Percentiles rank a stretch among this genome's conserved stretches.
Conservation (phyloP, 2,888 invertebrate genomes). For the Pachydiplax longipennis region DNA sequence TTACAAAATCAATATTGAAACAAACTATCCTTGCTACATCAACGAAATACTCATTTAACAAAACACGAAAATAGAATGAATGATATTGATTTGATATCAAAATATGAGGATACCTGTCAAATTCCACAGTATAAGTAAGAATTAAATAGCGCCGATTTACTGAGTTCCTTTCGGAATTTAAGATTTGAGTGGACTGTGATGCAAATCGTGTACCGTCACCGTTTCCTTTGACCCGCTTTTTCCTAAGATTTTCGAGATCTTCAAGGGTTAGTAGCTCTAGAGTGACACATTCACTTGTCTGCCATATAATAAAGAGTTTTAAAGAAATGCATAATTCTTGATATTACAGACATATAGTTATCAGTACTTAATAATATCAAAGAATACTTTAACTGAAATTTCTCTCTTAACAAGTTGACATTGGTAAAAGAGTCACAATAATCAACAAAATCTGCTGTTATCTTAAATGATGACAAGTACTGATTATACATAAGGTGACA, state of each 20-base stretch:
- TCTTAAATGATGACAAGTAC: no score
- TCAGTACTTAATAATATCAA: no score
- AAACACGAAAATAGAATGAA: not conserved
- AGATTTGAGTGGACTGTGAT: constrained; percentile 46
- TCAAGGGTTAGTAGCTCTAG: constrained; percentile 64
- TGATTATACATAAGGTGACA: no score
- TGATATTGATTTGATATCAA: not conserved
- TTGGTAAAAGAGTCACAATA: not conserved
- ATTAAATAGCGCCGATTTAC: constrained; percentile 64
- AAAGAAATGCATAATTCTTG: not conserved
- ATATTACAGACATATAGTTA: no score
- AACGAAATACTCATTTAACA: not conserved
- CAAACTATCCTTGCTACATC: no score
- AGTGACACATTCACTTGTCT: constrained; percentile 64
- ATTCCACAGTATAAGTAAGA: constrained; percentile 65
- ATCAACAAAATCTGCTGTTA: not conserved
- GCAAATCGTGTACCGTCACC: constrained; percentile 48
- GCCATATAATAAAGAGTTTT: constrained; percentile 50
- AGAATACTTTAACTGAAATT: not conserved
- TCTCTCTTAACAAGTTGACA: not conserved
- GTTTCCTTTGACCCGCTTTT: constrained; percentile 57
- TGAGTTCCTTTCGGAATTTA: constrained; percentile 52
- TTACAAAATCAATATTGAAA: no score
- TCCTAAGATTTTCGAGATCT: constrained; percentile 62
- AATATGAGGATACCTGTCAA: constrained; percentile 60